These are phyloP conservation scores for Pandemis cinnamomeana DNA, from an alignment of 2,888 invertebrate genomes.

Conservation along the genomic window DNA sequence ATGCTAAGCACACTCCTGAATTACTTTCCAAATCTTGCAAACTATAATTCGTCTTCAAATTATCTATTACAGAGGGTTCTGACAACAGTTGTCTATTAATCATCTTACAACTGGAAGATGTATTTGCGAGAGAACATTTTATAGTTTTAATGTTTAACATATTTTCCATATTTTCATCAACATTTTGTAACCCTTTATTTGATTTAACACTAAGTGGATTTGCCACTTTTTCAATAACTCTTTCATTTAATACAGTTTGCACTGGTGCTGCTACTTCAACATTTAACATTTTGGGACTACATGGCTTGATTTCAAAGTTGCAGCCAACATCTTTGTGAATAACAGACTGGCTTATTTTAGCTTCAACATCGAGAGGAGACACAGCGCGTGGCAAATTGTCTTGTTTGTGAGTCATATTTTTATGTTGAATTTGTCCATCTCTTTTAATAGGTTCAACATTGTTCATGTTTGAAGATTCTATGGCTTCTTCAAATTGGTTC, in stretches of 20 bases:
- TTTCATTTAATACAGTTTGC: conserved; percentile 70
- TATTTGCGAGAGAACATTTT: conserved; percentile 25
- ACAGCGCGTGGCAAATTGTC: conserved; percentile 63
- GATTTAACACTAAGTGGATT: conserved; percentile 67
- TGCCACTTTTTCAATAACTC: conserved; percentile 76
- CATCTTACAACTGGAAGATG: conserved; percentile 72
- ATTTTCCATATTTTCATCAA: conserved; percentile 53
- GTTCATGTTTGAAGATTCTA: conserved; percentile 70
- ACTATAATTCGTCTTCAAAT: conserved; percentile 67
- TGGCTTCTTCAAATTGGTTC: conserved; percentile 79
- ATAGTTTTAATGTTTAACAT: conserved; percentile 17
- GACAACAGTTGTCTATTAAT: conserved; percentile 63
- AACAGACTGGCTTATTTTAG: conserved; percentile 82
- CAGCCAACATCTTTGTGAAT: conserved; percentile 83
- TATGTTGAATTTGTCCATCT: conserved; percentile 53
- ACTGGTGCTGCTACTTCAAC: conserved; percentile 74
- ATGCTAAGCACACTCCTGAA: conserved; percentile 75
- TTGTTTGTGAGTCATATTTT: conserved; percentile 51
- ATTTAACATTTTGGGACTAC: conserved; percentile 81
- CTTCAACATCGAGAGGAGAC: conserved; percentile 80
- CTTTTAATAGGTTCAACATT: conserved; percentile 53
- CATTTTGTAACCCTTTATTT: conserved; percentile 51
- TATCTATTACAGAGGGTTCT: conserved; percentile 53
- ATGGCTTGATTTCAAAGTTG: conserved; percentile 82
- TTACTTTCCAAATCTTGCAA: conserved; percentile 77